phyloP scores from a whole-genome alignment of 2,797 vertebrate genomes.

The Masticophis lateralis region DNA sequence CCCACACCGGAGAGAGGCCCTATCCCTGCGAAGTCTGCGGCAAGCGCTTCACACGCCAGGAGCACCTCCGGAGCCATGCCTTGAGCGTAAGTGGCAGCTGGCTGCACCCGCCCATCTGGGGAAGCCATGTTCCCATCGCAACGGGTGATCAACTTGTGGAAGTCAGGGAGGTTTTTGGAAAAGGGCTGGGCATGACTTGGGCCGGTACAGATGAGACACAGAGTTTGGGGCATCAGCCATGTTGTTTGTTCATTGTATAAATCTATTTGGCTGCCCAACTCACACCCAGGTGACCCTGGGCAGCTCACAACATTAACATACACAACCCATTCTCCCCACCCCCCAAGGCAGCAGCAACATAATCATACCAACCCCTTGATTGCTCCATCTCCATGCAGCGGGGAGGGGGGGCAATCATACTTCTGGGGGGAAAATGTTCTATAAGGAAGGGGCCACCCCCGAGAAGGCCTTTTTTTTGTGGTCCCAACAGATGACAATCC shows the following conservation, averaged over 20 bases:
- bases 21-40: constrained; percentile 95
- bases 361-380: background rate
- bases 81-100: constrained; percentile 82
- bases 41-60: constrained; percentile 94
- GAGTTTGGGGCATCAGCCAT: background rate
- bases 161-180: background rate
- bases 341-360: background rate
- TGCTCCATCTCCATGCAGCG: background rate
- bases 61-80: constrained; percentile 93
- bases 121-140: background rate
- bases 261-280: background rate
- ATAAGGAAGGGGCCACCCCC: background rate
- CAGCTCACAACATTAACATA: background rate
- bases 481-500: background rate
- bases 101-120: fast-evolving
- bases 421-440: background rate
- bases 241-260: background rate
- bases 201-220: background rate
- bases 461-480: background rate
- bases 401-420: background rate
- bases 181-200: background rate
- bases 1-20: constrained; percentile 95
- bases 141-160: background rate
- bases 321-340: background rate
- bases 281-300: background rate